A percentile compares a stretch with the other conserved stretches of the same genome.
Conservation (phyloP, 1,140 invertebrate species). For the fruit fly (Drosophila melanogaster) region Release_6_plus_ISO1_MT NT_037436.4:18353001-18353500, state of each 20-base stretch:
- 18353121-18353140: constrained; percentile 65
- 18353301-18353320: constrained; percentile 58
- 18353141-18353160: constrained; percentile 27
- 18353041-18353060: constrained; percentile 10
- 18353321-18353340: constrained; percentile 61
- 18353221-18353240: constrained; percentile 74
- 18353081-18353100: constrained; percentile 30
- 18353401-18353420: constrained; percentile 71
- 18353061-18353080: constrained; percentile 29
- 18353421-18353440: constrained; percentile 30
- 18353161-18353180: constrained; percentile 1
- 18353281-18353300: constrained; percentile 50
- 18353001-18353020: not conserved
- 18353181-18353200: constrained; percentile 54
- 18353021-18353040: not conserved
- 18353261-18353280: constrained; percentile 44
- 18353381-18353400: constrained; percentile 83
- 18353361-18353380: constrained; percentile 66
- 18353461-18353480: constrained; percentile 12
- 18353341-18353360: constrained; percentile 12
- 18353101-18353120: constrained; percentile 67
- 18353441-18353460: constrained; percentile 15
- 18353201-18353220: constrained; percentile 66
- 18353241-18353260: constrained; percentile 76
- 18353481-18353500: constrained; percentile 59